Conservation (phyloP, 1,140 invertebrate genomes). For the Procambarus virginalis region DNA sequence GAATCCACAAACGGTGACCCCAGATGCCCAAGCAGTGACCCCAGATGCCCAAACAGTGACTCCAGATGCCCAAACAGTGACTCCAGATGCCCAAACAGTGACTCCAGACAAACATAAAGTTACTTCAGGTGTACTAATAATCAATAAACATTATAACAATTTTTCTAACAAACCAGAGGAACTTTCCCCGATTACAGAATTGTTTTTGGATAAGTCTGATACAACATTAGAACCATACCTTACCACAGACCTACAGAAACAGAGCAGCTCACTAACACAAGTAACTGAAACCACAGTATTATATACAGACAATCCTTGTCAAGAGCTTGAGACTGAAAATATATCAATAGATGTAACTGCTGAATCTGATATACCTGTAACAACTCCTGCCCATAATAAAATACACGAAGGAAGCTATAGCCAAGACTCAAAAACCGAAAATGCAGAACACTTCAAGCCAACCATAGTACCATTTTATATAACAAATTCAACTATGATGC, state of each 20-base stretch:
- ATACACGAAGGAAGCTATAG: too few species aligned
- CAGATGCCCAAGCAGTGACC: too few species aligned
- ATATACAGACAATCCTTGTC: not conserved
- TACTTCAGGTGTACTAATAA: not conserved
- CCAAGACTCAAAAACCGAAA: not conserved
- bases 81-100: too few species aligned
- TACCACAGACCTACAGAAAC: not conserved
- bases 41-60: too few species aligned
- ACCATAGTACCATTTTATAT: not conserved
- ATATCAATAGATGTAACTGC: not conserved
- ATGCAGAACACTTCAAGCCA: too few species aligned
- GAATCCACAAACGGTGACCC: too few species aligned
- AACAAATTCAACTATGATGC: not conserved
- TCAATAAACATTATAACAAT: not conserved
- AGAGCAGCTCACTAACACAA: not conserved
- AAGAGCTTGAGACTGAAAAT: not conserved
- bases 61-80: too few species aligned
- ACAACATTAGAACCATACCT: not conserved
- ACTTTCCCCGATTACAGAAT: not conserved
- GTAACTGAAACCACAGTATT: not conserved
- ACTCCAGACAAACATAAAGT: too few species aligned
- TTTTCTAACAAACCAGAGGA: not conserved
- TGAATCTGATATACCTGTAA: not conserved
- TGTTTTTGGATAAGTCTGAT: not conserved
- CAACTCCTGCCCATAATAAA: too few species aligned